A percentile compares a stretch with the other conserved stretches of the same genome.
Evolutionary conservation across 2,113 vertebrate genomes (phyloP).

Genomic region (Eublepharis macularius): DNA sequence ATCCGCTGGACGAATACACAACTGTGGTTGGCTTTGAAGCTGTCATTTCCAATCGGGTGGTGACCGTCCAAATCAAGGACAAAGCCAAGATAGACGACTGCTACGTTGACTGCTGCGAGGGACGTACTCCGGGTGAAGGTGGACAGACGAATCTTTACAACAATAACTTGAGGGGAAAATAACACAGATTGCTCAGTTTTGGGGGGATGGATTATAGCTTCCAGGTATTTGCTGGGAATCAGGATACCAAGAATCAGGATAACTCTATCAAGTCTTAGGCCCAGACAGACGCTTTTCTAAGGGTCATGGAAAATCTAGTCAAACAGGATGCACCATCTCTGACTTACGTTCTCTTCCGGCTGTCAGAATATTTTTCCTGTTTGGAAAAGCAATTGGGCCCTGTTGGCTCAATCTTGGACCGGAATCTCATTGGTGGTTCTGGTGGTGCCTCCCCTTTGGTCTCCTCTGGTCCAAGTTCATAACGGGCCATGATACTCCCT

Average conservation of each 20-base stretch:
- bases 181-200: background rate
- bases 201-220: background rate
- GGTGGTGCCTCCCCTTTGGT: no score
- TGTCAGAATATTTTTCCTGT: no score
- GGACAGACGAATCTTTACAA: conserved; percentile 71
- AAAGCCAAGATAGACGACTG: conserved; percentile 87
- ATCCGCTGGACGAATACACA: conserved; percentile 88
- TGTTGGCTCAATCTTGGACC: no score
- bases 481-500: no score
- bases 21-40: conserved; percentile 92
- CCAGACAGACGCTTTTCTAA: background rate
- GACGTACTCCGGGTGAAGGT: conserved; percentile 62
- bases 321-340: no score
- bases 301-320: no score
- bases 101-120: conserved; percentile 71
- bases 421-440: no score
- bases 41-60: conserved; percentile 78
- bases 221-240: background rate
- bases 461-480: no score
- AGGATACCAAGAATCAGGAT: background rate
- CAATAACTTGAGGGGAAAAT: accelerated
- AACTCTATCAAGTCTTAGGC: background rate
- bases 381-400: no score
- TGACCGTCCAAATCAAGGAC: conserved; percentile 94
- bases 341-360: no score